A percentile compares a stretch with the other conserved stretches of the same genome.
Conservation (phyloP, 2,888 invertebrate species). For the Cataglyphis livida region DNA sequence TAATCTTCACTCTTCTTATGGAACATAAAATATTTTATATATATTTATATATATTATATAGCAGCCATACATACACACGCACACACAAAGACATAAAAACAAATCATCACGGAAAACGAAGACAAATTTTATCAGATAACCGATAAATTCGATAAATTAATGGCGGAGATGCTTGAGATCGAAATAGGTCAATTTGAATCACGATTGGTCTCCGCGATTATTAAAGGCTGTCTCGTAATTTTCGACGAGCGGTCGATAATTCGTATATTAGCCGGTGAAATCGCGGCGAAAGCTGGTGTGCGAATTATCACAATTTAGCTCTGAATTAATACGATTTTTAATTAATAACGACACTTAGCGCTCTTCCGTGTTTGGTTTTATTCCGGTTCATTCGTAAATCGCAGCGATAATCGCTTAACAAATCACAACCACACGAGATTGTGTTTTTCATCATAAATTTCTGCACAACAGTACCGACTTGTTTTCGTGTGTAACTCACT, state of each 20-base stretch:
- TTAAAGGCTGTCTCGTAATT: conserved; percentile 55
- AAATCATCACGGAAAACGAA: background rate
- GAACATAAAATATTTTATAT: conserved; percentile 16
- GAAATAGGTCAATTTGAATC: conserved; percentile 40
- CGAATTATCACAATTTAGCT: conserved; percentile 39
- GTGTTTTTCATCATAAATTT: conserved; percentile 43
- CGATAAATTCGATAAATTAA: conserved; percentile 61
- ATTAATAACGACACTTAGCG: conserved; percentile 44
- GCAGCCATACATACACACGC: background rate
- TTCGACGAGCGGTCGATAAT: conserved; percentile 41
- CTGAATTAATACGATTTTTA: conserved; percentile 47
- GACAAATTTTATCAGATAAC: conserved; percentile 20
- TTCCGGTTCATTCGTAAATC: conserved; percentile 44
- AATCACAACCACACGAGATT: conserved; percentile 24
- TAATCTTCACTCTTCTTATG: conserved; percentile 13
- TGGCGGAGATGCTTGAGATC: conserved; percentile 17
- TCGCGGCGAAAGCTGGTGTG: conserved; percentile 20
- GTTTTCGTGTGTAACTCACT: conserved; percentile 45
- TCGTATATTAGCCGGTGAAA: conserved; percentile 39
- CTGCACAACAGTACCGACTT: background rate
- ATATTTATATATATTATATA: background rate
- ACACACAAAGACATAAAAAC: background rate
- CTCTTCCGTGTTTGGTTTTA: conserved; percentile 22
- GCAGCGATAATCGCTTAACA: conserved; percentile 41
- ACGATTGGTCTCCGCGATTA: conserved; percentile 55